Conservation (phyloP, 2,888 invertebrate genomes). For the Antitype chi region DNA sequence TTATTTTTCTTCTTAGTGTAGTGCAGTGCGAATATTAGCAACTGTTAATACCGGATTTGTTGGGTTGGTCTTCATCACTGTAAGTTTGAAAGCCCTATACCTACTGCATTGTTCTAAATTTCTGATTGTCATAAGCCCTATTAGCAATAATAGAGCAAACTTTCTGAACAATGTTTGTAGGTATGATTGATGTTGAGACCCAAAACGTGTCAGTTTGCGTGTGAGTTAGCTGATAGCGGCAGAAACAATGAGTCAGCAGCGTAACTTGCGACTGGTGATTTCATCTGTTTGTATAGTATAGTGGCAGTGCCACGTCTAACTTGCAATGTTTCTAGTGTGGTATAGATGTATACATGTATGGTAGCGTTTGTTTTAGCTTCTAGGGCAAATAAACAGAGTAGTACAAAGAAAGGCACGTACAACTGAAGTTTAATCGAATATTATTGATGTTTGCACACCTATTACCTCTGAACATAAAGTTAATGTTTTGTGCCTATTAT, state of each 20-base stretch:
- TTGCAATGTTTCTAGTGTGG: conserved; percentile 28
- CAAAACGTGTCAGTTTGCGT: conserved; percentile 53
- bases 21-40: too few relatives aligned
- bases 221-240: conserved; percentile 50
- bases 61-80: too few relatives aligned
- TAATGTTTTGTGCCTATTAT: neutral
- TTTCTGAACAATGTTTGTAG: conserved; percentile 9
- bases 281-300: conserved; percentile 59
- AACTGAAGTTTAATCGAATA: conserved; percentile 27
- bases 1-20: too few relatives aligned
- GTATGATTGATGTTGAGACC: conserved; percentile 31
- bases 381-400: conserved; percentile 37
- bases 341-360: conserved; percentile 4
- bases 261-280: conserved; percentile 53
- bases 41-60: too few relatives aligned
- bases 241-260: conserved; percentile 48
- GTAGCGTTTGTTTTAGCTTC: conserved; percentile 25
- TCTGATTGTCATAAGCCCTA: neutral
- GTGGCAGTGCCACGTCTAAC: conserved; percentile 23
- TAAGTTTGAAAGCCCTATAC: conserved; percentile 6
- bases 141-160: conserved; percentile 4
- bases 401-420: conserved; percentile 32
- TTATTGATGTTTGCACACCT: neutral
- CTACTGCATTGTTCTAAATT: conserved; percentile 5
- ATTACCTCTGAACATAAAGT: neutral